phyloP scores from a whole-genome alignment of 2,113 vertebrate species.

The Eptatretus burgeri region DNA sequence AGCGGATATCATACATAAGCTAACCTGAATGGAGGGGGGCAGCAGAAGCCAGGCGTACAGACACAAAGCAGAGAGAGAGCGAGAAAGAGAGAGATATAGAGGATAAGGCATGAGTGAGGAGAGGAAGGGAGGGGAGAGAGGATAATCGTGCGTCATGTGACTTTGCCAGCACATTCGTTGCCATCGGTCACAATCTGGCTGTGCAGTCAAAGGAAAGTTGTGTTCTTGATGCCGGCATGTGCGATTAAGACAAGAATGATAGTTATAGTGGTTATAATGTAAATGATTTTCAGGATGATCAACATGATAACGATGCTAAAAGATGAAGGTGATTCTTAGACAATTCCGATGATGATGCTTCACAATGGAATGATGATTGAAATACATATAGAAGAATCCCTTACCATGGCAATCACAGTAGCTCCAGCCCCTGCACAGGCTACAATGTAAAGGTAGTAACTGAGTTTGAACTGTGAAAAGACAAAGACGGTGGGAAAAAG shows the following conservation, averaged over 20 bases:
- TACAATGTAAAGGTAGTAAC: neutral
- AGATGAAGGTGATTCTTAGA: neutral
- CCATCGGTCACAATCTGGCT: too few species aligned
- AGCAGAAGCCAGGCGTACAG: neutral
- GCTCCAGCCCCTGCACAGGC: conserved; percentile 1
- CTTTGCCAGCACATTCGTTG: too few species aligned
- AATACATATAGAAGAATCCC: neutral
- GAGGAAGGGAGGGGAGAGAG: neutral
- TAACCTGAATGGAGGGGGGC: neutral
- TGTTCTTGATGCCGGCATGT: too few species aligned
- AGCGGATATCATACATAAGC: neutral
- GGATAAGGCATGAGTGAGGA: neutral
- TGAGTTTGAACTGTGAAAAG: conserved; percentile 4
- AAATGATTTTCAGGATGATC: neutral
- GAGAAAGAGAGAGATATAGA: neutral
- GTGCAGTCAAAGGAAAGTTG: too few species aligned
- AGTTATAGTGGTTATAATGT: neutral
- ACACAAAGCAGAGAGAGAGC: neutral
- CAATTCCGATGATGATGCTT: neutral
- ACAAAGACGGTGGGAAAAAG: neutral
- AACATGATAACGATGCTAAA: neutral
- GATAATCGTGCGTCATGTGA: neutral
- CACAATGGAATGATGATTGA: neutral
- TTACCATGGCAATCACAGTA: conserved; percentile 2
- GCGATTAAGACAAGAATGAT: neutral